Evolutionary conservation across 2,888 invertebrate genomes (phyloP).

Genomic region (Chymomyza procnemis): DNA sequence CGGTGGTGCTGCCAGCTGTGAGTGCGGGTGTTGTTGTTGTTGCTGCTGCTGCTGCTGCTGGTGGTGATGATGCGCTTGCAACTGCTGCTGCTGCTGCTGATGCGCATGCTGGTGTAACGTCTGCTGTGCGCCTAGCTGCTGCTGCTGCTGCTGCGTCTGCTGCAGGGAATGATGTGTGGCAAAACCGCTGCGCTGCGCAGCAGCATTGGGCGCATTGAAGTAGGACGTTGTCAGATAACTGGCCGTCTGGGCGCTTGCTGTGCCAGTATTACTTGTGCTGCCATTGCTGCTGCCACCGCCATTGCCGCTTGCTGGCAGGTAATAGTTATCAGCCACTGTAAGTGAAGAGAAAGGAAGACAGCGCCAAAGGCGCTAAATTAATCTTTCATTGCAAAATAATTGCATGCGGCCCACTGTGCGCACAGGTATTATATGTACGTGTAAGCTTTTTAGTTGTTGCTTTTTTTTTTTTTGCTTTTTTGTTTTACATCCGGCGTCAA

Average conservation of each 20-base stretch:
- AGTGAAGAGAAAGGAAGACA: conserved; percentile 25
- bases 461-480: conserved; percentile 2
- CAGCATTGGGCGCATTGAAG: conserved; percentile 78
- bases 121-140: conserved; percentile 61
- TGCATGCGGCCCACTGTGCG: conserved; percentile 41
- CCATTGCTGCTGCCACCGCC: conserved; percentile 51
- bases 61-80: conserved; percentile 27
- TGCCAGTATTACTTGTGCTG: conserved; percentile 41
- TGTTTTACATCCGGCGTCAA: conserved; percentile 69
- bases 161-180: conserved; percentile 78
- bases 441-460: conserved; percentile 53
- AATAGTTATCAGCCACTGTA: conserved; percentile 83
- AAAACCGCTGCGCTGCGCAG: conserved; percentile 70
- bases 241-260: conserved; percentile 43
- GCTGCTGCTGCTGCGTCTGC: conserved; percentile 77
- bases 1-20: conserved; percentile 38
- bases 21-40: conserved; percentile 50
- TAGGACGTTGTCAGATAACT: conserved; percentile 74
- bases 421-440: conserved; percentile 54
- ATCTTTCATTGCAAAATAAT: neutral
- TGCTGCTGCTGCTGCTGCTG: conserved; percentile 28
- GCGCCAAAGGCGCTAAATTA: neutral
- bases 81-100: conserved; percentile 35
- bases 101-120: conserved; percentile 60
- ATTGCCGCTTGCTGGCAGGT: conserved; percentile 68